Conservation (phyloP, 1,140 invertebrate species). For the Drosophila malerkotliana region DNA sequence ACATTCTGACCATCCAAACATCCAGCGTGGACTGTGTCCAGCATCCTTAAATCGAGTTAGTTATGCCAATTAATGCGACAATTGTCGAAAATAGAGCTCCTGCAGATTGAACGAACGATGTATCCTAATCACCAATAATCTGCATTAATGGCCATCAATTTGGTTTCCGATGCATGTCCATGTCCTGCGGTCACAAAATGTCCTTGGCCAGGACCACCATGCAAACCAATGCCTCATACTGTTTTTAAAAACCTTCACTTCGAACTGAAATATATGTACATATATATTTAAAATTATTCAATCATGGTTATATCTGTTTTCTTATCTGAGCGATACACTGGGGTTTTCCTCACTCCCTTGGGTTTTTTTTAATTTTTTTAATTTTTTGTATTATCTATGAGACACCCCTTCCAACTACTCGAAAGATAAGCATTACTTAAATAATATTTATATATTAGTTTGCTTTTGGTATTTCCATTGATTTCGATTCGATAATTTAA, state of each 20-base stretch:
- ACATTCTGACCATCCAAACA: background rate
- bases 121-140: conserved; percentile 48
- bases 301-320: background rate
- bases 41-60: conserved; percentile 86
- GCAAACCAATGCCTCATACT: background rate
- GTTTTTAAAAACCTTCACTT: no score
- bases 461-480: conserved; percentile 8
- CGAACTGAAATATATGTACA: background rate
- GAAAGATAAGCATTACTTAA: conserved; percentile 18
- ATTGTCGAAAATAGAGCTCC: conserved; percentile 52
- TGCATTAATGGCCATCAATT: conserved; percentile 51
- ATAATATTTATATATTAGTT: conserved; percentile 21
- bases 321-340: background rate
- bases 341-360: background rate
- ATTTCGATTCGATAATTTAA: conserved; percentile 22
- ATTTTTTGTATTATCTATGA: conserved; percentile 12
- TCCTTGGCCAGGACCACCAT: conserved; percentile 18
- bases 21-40: conserved; percentile 3
- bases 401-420: conserved; percentile 5
- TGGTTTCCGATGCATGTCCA: conserved; percentile 25
- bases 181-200: conserved; percentile 45
- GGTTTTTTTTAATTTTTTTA: background rate
- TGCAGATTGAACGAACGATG: conserved; percentile 29
- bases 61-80: conserved; percentile 71
- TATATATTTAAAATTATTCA: background rate